Conservation (phyloP, 1,140 invertebrate genomes). For the Lasaia peninsularis region DNA sequence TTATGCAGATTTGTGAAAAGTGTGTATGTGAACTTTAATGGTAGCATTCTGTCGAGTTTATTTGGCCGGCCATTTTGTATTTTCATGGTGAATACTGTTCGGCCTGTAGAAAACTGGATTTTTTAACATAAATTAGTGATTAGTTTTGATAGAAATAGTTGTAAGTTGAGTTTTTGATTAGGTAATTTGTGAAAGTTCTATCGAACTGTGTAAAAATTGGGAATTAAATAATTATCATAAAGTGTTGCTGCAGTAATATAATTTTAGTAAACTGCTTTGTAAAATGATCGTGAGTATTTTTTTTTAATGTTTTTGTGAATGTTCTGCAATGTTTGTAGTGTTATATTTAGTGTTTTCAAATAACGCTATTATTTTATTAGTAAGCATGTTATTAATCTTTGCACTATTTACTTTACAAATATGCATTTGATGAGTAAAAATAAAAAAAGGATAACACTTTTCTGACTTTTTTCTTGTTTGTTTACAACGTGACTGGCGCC, state of each 20-base stretch:
- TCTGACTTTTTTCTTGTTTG: slow-evolving; percentile 2
- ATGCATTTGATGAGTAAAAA: not conserved
- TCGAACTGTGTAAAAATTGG: slow-evolving; percentile 1
- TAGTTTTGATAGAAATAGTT: slow-evolving; percentile 28
- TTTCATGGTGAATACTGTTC: slow-evolving; percentile 36
- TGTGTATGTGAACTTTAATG: slow-evolving; percentile 22
- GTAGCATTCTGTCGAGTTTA: slow-evolving; percentile 35
- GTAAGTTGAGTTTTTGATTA: slow-evolving; percentile 22
- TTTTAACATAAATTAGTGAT: slow-evolving; percentile 14
- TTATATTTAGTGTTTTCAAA: not conserved
- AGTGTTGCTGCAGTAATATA: slow-evolving; percentile 2
- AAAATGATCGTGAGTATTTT: slow-evolving; percentile 44
- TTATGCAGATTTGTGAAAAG: slow-evolving; percentile 15
- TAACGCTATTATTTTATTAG: not conserved
- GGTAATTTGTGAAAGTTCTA: slow-evolving; percentile 7
- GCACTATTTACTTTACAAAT: not conserved
- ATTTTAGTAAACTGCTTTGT: slow-evolving; percentile 17
- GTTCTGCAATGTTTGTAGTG: slow-evolving; percentile 12
- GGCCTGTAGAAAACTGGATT: slow-evolving; percentile 50
- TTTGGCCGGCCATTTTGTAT: slow-evolving; percentile 68
- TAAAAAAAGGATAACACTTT: not conserved
- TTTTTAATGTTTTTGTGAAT: slow-evolving; percentile 29
- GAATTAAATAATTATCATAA: not conserved
- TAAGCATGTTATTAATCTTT: slow-evolving; percentile 3
- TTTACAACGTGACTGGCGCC: slow-evolving; percentile 6